Evolutionary conservation across 1,140 invertebrate species (phyloP), one percentile per base, ranked within the genome.

Genomic region (Drosophila kanapiae): DNA sequence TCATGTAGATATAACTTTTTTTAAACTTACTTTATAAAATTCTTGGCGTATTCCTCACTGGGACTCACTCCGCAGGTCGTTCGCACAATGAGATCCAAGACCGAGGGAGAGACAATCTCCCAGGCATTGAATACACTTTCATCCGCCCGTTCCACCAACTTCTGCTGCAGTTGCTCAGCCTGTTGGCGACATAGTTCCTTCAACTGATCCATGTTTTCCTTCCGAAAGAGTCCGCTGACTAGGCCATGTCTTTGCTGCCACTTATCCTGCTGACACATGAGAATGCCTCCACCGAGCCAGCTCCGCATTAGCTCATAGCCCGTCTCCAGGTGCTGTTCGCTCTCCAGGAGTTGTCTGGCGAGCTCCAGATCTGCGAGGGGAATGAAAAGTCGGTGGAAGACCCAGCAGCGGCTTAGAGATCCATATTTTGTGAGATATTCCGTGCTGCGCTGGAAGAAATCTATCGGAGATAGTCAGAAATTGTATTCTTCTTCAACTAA

Each of bases 361-460:
- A 91, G 40, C 18, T 91, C 87, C 3, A 81, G 37, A 58, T 91
- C 87, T 0, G 87, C 70, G 2, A 91, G 65, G 0, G 78, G 75
- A 53, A 91, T 81, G 9, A 91, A 84, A 0, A 91, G 80, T 14
- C 87, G 62, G 48, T 91, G 80, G 6, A 91, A 91, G 7, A 79
- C 45, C 87, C 87, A 91, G 16, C 80, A 81, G 8, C 80, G 87
- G 0, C 61, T 79, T 7, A 91, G 45, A 0, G 38, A 6, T 11
- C 87, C 87, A 70, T 84, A 91, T 29, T 84, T 77, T 0, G 31
- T n/a, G 1, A 91, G 43, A 45, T 91, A 91, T 4, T 42, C 48
- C 0, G 67, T 23, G 40, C 80, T 83, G 37, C 61, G 67, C 54
- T 74, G 11, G n/a, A 91, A 87, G 58, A 91, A 91, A 72, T 79